Conservation (phyloP, 2,888 invertebrate genomes). For the Euzophera pinguis region DNA sequence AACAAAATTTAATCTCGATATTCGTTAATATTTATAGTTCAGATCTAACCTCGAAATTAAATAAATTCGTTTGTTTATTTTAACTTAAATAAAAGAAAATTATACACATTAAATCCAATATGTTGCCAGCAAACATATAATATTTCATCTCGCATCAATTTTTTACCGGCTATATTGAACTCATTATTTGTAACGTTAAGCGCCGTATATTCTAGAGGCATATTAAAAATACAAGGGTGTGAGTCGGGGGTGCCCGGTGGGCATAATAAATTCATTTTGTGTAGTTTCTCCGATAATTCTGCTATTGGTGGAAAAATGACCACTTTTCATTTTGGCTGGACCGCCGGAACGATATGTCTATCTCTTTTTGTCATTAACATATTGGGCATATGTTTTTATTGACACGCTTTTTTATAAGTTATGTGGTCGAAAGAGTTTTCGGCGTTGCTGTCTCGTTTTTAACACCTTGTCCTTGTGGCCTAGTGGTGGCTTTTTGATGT, state of each 20-base stretch:
- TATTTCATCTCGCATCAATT: not conserved
- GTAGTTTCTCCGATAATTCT: constrained; percentile 77
- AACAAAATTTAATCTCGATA: no score
- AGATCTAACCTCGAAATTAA: no score
- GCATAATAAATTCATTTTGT: constrained; percentile 74
- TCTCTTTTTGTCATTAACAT: constrained; percentile 14
- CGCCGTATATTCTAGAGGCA: constrained; percentile 1
- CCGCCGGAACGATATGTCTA: not conserved
- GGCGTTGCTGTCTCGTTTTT: not conserved
- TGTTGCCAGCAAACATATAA: no score
- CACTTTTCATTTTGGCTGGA: constrained; percentile 33
- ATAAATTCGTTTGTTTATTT: no score
- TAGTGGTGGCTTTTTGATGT: no score
- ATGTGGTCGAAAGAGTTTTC: not conserved
- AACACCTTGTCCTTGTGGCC: not conserved
- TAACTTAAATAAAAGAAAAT: no score
- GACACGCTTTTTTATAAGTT: constrained; percentile 7
- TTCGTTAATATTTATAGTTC: no score
- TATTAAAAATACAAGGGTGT: constrained; percentile 40
- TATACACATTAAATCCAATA: no score
- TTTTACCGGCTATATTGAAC: not conserved
- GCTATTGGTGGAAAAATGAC: constrained; percentile 76
- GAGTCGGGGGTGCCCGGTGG: constrained; percentile 40
- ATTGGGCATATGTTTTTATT: constrained; percentile 1
- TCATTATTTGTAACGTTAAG: constrained; percentile 7